Base-by-base conservation (phyloP, 2,888 invertebrate species). In the Scelioninae gen. 1 region DNA sequence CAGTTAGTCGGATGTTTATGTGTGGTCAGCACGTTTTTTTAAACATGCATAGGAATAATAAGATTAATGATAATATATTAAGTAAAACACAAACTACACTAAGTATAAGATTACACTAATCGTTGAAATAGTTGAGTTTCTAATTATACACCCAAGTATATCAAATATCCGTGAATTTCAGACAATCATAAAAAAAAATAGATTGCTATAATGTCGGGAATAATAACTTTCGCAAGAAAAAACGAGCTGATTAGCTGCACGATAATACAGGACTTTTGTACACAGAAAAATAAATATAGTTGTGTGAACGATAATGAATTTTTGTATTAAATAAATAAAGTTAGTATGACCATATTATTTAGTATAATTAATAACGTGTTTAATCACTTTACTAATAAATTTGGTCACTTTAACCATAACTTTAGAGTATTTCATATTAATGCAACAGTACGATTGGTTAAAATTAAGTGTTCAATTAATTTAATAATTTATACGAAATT, bases 211-310 rank as follows among this genome's bases (percentile, higher is more conserved):
- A 23, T 2, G 4, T 2, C 23, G 1, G 1, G 23, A 4, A 38
- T 38, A 38, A 38, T 9, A 38, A 38, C n/a, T n/a, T 38, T 16
- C 7, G 16, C 29, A 58, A 40, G 32, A 60, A 49, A 55, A 49
- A 58, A 66, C 34, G 13, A 56, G 16, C 66, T 47, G 68, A 68
- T 66, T 76, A 76, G 45, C 43, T 9, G 49, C 16, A 31, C 51
- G 76, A 76, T 76, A 76, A 60, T 32, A 16, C 38, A 45, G 15
- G 43, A 51, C 47, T n/a, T n/a, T n/a, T n/a, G n/a, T n/a, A n/a
- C n/a, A n/a, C n/a, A n/a, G n/a, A n/a, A n/a, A n/a, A n/a, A n/a
- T n/a, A n/a, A n/a, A n/a, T n/a, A n/a, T n/a, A n/a, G n/a, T n/a
- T n/a, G n/a, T n/a, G n/a, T n/a, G n/a, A n/a, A n/a, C n/a, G n/a